These are phyloP conservation scores for Oligia fasciuncula DNA, from an alignment of 2,888 invertebrate species.

Conservation along the genomic window DNA sequence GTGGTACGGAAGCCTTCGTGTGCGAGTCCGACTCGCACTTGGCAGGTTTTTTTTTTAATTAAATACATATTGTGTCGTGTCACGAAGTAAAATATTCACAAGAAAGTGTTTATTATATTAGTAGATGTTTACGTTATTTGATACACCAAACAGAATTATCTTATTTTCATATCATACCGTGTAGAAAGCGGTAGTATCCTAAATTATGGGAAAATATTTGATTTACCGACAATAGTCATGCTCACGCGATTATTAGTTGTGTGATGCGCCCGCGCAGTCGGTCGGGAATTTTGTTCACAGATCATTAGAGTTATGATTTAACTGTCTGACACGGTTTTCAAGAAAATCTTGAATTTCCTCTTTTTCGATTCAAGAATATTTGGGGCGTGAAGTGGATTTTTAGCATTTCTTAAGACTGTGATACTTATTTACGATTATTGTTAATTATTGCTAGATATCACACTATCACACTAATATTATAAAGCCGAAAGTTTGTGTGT, in stretches of 20 bases:
- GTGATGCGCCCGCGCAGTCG: constrained; percentile 15
- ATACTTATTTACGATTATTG: not conserved
- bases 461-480: no score
- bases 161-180: constrained; percentile 38
- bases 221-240: constrained; percentile 46
- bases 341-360: constrained; percentile 34
- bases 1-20: no score
- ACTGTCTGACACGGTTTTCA: constrained; percentile 27
- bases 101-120: not conserved
- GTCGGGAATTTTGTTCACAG: constrained; percentile 40
- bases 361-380: constrained; percentile 20
- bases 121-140: constrained; percentile 18
- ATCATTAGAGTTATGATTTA: constrained; percentile 53
- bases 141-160: constrained; percentile 31
- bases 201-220: constrained; percentile 59
- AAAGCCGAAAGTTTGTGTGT: no score
- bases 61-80: not conserved
- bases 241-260: constrained; percentile 41
- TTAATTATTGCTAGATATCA: not conserved
- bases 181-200: constrained; percentile 34
- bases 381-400: constrained; percentile 22
- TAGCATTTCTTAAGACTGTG: not conserved
- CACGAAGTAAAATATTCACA: constrained; percentile 8
- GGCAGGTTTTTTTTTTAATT: not conserved
- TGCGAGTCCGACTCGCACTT: not conserved